Conservation (phyloP, 2,113 vertebrate genomes). For the Nipponia nippon region DNA sequence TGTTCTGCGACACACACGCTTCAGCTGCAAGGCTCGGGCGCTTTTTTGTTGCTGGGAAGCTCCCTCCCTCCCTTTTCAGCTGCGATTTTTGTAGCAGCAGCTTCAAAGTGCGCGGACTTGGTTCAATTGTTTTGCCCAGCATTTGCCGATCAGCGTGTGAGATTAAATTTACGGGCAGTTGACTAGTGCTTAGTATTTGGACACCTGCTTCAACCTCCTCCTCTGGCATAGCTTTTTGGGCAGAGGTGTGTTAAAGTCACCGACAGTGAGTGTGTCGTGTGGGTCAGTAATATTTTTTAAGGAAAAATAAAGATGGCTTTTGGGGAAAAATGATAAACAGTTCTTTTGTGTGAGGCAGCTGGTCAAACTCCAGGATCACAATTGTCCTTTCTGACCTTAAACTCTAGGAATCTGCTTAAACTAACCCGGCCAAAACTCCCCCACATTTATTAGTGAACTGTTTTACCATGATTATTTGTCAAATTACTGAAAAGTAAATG, state of each 20-base stretch:
- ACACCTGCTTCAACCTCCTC: slow-evolving; percentile 30
- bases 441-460: not conserved
- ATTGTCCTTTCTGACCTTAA: not conserved
- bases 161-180: slow-evolving; percentile 29
- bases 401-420: not conserved
- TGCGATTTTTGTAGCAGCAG: slow-evolving; percentile 28
- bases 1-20: not conserved
- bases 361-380: not conserved
- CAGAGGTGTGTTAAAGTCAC: not conserved
- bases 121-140: slow-evolving; percentile 42
- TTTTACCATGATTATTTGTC: not conserved
- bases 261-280: not conserved
- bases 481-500: not conserved
- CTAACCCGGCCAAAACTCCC: not conserved
- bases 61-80: not conserved
- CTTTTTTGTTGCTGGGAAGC: slow-evolving; percentile 46
- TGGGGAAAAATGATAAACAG: not conserved
- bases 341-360: not conserved
- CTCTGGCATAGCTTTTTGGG: not conserved
- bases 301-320: not conserved
- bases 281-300: not conserved
- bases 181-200: slow-evolving; percentile 11
- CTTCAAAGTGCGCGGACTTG: slow-evolving; percentile 16
- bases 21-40: not conserved
- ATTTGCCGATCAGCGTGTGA: not conserved